Evolutionary conservation across 2,113 vertebrate genomes (phyloP).

Genomic region (Camelus dromedarius): DNA sequence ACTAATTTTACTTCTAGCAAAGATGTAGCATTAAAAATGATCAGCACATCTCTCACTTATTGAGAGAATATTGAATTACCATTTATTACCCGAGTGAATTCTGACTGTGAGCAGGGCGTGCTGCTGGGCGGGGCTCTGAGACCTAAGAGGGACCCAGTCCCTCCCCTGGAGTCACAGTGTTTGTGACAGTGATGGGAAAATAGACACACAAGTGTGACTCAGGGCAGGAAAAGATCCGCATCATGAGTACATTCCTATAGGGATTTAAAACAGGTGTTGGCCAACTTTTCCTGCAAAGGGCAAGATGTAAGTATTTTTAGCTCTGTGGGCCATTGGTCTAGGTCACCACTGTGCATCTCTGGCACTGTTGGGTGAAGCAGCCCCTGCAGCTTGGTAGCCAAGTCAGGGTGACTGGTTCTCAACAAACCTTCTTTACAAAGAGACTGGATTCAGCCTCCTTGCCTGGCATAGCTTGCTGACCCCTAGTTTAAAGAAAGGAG

Average conservation of each 20-base stretch:
- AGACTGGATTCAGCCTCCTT: not conserved
- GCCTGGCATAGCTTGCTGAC: not conserved
- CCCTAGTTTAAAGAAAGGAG: not conserved
- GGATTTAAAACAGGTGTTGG: not conserved
- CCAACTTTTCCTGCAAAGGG: not conserved
- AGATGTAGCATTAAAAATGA: constrained; percentile 27
- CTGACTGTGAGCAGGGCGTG: not conserved
- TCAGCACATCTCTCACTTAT: not conserved
- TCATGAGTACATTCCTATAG: not conserved
- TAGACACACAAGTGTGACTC: not conserved
- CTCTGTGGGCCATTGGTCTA: not conserved
- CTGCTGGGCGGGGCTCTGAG: not conserved
- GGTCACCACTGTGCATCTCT: not conserved
- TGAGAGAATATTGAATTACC: not conserved
- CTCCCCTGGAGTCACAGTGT: not conserved
- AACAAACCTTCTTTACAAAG: not conserved
- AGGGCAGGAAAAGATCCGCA: not conserved
- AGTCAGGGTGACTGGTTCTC: not conserved
- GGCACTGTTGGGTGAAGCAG: not conserved
- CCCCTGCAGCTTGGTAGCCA: not conserved
- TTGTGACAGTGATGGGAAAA: not conserved
- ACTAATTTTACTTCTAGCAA: constrained; percentile 32
- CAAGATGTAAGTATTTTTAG: not conserved
- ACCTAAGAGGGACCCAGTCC: not conserved
- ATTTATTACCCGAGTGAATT: not conserved